phyloP scores from a whole-genome alignment of 2,113 vertebrate species.

The Sakesphorus luctuosus region DNA sequence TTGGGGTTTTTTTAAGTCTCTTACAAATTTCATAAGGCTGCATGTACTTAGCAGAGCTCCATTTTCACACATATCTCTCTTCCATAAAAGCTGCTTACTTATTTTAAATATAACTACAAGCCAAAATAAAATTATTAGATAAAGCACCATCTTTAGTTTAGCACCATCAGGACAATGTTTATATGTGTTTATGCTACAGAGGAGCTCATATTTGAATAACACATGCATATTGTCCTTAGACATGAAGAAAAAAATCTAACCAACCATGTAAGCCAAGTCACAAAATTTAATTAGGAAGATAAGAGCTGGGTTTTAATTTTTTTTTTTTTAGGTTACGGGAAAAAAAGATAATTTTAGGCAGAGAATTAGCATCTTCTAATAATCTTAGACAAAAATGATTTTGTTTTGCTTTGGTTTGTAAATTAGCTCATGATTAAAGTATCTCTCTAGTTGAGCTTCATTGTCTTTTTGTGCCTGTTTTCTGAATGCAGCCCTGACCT shows the following conservation, averaged over 20 bases:
- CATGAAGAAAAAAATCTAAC: constrained; percentile 29
- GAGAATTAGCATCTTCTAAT: constrained; percentile 84
- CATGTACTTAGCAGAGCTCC: constrained; percentile 4
- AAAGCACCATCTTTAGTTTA: constrained; percentile 34
- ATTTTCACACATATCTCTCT: not conserved
- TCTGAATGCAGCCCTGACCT: constrained; percentile 78
- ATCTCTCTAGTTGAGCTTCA: constrained; percentile 77
- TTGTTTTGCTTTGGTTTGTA: constrained; percentile 85
- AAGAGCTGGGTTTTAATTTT: constrained; percentile 47
- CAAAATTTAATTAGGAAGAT: constrained; percentile 81
- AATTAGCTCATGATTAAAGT: constrained; percentile 87
- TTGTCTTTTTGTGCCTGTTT: constrained; percentile 76
- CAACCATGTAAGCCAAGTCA: constrained; percentile 69
- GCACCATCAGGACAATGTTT: constrained; percentile 38
- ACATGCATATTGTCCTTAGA: constrained; percentile 59
- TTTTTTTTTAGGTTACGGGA: constrained; percentile 18
- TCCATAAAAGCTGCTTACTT: constrained; percentile 37
- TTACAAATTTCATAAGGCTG: constrained; percentile 34
- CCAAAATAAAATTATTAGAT: constrained; percentile 16
- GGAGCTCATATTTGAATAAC: constrained; percentile 69
- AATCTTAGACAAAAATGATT: constrained; percentile 83
- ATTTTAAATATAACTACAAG: constrained; percentile 52
- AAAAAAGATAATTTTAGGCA: constrained; percentile 76
- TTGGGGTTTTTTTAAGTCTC: not conserved
- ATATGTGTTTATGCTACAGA: constrained; percentile 56